Evolutionary conservation across 2,888 invertebrate genomes (phyloP), one percentile per base, ranked within the genome.

Genomic region (Anarsia innoxiella): DNA sequence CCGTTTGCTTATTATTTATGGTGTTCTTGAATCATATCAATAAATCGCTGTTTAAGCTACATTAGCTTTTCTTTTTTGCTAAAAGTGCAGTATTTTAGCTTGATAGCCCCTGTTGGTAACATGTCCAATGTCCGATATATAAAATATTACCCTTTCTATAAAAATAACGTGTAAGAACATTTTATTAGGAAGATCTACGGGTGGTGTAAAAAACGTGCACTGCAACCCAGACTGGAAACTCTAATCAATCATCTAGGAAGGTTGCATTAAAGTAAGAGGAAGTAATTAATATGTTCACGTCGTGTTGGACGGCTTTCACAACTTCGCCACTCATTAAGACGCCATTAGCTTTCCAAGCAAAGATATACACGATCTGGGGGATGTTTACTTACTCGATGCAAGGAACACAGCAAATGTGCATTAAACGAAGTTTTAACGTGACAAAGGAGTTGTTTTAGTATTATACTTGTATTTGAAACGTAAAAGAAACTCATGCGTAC

Each of bases 251-350:
- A 76, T 54, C 36, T 29, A 36, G 46, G 49, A 44, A 59, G 59
- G 67, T 56, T 64, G 58, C 64, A 65, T 69, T 66, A 66, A 59
- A 65, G 56, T 61, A 56, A 58, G 49, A 45, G 51, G 50, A 50
- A 68, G 74, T 79, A 79, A 79, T 79, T 78, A 78, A 75, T 76
- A 74, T 70, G 69, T 72, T 71, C 67, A 37, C 60, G 58, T 57
- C 67, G 53, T 58, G 64, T 54, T 46, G 35, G 51, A 47, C 48
- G 56, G 53, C 54, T 58, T 57, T 60, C 65, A 58, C 63, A 58
- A 65, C 53, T 69, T 66, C 66, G 59, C 48, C 54, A 57, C 74
- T 76, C 76, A 73, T 79, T 77, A 78, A 62, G 67, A 59, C 59
- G 60, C 61, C 66, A 68, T 75, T 19, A 19, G 19, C 19, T 5